These are phyloP conservation scores for Anarsia innoxiella DNA, from an alignment of 2,888 invertebrate genomes.

Conservation along the genomic window DNA sequence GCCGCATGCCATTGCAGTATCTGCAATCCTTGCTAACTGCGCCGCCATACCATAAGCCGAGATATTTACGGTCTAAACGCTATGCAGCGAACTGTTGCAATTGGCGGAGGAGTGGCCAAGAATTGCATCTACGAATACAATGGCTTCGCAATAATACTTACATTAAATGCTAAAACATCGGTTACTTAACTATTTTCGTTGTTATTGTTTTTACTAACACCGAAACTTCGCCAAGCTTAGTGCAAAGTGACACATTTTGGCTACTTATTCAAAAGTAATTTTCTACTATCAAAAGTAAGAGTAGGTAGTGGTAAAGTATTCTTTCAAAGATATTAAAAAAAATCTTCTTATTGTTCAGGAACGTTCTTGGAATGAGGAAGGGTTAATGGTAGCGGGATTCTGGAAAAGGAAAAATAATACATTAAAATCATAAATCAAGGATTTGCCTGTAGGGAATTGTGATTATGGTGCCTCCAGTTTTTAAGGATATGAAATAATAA, in stretches of 20 bases:
- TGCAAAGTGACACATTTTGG: no score
- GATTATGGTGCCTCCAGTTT: background rate
- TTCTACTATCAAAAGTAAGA: no score
- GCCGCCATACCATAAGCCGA: slow-evolving; percentile 26
- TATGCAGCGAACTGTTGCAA: slow-evolving; percentile 5
- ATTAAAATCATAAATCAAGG: background rate
- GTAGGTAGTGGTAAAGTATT: no score
- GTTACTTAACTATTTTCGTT: no score
- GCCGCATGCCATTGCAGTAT: slow-evolving; percentile 53
- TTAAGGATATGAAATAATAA: slow-evolving; percentile 25
- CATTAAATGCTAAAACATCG: no score
- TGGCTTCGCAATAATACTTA: no score
- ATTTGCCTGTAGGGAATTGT: background rate
- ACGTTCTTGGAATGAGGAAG: background rate
- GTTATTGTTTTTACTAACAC: no score
- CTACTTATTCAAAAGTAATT: no score
- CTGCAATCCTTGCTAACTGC: slow-evolving; percentile 53
- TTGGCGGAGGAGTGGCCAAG: slow-evolving; percentile 5
- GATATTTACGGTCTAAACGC: slow-evolving; percentile 44
- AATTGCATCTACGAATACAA: slow-evolving; percentile 5
- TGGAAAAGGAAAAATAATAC: slow-evolving; percentile 2
- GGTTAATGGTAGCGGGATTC: slow-evolving; percentile 1
- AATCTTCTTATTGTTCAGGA: background rate
- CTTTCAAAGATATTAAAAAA: no score
- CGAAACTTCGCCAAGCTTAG: no score